Base-by-base conservation (phyloP, 2,888 invertebrate species). In the Strigamia transsilvanica region DNA sequence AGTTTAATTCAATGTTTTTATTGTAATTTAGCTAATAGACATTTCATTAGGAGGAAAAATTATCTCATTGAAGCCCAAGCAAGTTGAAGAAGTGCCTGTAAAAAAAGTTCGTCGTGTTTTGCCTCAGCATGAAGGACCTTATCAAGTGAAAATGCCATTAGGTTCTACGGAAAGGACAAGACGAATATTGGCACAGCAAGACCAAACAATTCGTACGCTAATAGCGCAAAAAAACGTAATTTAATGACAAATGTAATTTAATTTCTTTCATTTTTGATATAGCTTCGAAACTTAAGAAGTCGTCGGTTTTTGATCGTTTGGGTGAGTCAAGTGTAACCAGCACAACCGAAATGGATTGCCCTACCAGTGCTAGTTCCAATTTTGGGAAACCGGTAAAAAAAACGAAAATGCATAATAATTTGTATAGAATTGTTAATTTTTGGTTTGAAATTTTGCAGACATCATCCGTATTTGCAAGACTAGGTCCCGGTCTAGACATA, bases 111-210 rank as follows among this genome's bases (percentile, higher is more conserved):
- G 88, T n/a, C 83, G 87, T 79, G 88, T 88, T 34, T 85, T 88
- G 42, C 90, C 91, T 0, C 90, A 91, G 84, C 90, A 91, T 85
- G 91, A 91, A 85, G 91, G 90, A 10, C 86, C 87, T 32, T 90
- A 90, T 84, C 90, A 89, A 79, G 87, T 90, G 1, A 88, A 88
- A 82, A 88, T 90, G 88, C 90, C 90, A 1, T 87, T 88, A 82
- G 89, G 88, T 18, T 87, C 88, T 9, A 89, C 88, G 0, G 85
- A 87, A 2, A 88, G 88, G 84, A 89, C 88, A 84, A 88, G 87
- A 83, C 88, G 90, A 84, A 89, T 90, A 82, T 82, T 89, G 18
- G 87, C 88, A 46, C 88, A 88, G 79, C 85, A 85, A 81, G 83
- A 61, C n/a, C 51, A 51, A 23, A 5, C 61, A 61, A 18, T 12